These are phyloP conservation scores for Drosophila anceps DNA, from an alignment of 2,888 invertebrate genomes.

Conservation along the genomic window DNA sequence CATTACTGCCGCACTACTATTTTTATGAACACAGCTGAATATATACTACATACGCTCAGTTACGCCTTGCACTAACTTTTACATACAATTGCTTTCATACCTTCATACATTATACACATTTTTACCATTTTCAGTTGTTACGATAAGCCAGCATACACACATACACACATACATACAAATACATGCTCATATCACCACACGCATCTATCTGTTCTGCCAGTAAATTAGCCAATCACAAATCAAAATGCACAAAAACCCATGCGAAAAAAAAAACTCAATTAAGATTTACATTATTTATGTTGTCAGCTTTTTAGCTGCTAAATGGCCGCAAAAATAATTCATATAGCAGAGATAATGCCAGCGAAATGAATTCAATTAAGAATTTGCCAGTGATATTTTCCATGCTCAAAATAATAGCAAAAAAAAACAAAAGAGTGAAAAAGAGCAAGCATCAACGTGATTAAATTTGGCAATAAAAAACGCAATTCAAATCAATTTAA, in stretches of 20 bases:
- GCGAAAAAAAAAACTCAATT: slow-evolving; percentile 14
- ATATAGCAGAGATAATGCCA: slow-evolving; percentile 9
- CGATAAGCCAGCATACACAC: not conserved
- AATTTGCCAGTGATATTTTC: slow-evolving; percentile 11
- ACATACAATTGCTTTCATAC: not conserved
- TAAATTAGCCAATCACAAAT: slow-evolving; percentile 7
- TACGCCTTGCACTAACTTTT: not conserved
- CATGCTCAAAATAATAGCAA: not conserved
- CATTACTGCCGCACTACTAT: no score
- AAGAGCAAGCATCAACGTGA: slow-evolving; percentile 10
- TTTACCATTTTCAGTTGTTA: not conserved
- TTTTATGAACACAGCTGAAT: no score
- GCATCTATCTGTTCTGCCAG: not conserved
- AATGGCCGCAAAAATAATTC: slow-evolving; percentile 7
- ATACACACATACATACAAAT: not conserved
- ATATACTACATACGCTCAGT: not conserved
- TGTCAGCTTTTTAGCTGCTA: slow-evolving; percentile 13
- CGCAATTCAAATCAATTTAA: slow-evolving; percentile 51
- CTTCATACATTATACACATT: not conserved
- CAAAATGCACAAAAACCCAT: slow-evolving; percentile 4
- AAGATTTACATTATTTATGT: not conserved
- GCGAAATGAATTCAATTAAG: slow-evolving; percentile 24
- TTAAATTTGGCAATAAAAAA: slow-evolving; percentile 31
- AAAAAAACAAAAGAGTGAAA: slow-evolving; percentile 10
- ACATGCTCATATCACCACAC: no score